Evolutionary conservation across 1,140 invertebrate genomes (phyloP).

Genomic region (Oncopeltus fasciatus): DNA sequence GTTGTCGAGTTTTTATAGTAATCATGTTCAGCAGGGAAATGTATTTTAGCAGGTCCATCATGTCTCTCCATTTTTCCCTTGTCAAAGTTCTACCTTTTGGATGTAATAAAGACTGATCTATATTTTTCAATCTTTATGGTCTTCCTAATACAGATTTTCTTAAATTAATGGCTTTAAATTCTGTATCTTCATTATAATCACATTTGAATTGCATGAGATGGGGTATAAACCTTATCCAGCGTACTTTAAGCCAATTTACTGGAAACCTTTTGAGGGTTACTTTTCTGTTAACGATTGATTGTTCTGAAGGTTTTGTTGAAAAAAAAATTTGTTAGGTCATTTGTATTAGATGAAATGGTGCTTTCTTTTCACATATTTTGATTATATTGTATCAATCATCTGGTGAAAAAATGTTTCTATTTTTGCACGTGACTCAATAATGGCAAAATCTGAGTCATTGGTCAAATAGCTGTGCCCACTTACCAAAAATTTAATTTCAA

Average conservation of each 20-base stretch:
- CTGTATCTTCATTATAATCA: slow-evolving; percentile 6
- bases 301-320: slow-evolving; percentile 18
- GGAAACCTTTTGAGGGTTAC: slow-evolving; percentile 20
- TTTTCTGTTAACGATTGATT: slow-evolving; percentile 20
- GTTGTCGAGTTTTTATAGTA: slow-evolving; percentile 22
- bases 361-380: slow-evolving; percentile 18
- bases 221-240: too few relatives aligned
- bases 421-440: too few relatives aligned
- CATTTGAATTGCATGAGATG: slow-evolving; percentile 22
- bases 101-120: slow-evolving; percentile 21
- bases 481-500: slow-evolving; percentile 21
- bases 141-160: slow-evolving; percentile 22
- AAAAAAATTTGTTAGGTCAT: too few relatives aligned
- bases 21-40: slow-evolving; percentile 20
- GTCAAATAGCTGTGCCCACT: slow-evolving; percentile 19
- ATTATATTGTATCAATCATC: slow-evolving; percentile 22
- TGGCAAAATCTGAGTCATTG: slow-evolving; percentile 20
- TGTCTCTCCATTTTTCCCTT: slow-evolving; percentile 20
- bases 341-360: slow-evolving; percentile 17
- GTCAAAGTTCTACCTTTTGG: slow-evolving; percentile 21
- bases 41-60: slow-evolving; percentile 22
- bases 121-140: slow-evolving; percentile 22
- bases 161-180: neutral
- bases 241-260: too few relatives aligned
- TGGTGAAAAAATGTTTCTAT: too few relatives aligned